These are phyloP conservation scores for Clivina fossor DNA, from an alignment of 2,888 invertebrate species.

Conservation along the genomic window DNA sequence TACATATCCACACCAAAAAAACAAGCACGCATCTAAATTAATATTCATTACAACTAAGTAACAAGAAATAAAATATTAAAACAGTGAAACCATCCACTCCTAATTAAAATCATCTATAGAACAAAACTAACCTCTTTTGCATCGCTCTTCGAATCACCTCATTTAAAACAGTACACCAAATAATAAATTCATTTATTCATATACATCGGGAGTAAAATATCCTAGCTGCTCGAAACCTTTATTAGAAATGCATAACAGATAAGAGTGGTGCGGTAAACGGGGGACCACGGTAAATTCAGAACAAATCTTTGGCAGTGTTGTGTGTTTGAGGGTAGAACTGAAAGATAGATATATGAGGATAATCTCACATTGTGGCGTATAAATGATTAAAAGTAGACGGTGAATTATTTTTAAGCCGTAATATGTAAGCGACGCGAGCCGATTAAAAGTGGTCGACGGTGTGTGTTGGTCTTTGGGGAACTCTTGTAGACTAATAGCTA, in stretches of 20 bases:
- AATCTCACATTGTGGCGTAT: conserved; percentile 23
- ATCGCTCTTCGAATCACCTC: too few relatives aligned
- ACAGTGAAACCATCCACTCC: too few relatives aligned
- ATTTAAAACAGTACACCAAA: too few relatives aligned
- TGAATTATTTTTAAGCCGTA: conserved; percentile 20
- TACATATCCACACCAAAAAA: too few relatives aligned
- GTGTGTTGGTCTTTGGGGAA: conserved; percentile 22
- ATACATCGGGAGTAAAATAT: too few relatives aligned
- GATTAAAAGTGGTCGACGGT: conserved; percentile 29
- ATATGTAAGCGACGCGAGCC: conserved; percentile 12
- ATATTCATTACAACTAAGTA: too few relatives aligned
- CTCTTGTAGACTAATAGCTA: conserved; percentile 28
- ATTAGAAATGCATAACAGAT: conserved; percentile 24
- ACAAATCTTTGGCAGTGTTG: not conserved
- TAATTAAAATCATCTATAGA: too few relatives aligned
- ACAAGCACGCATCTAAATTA: too few relatives aligned
- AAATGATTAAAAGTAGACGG: conserved; percentile 32
- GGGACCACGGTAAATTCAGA: not conserved
- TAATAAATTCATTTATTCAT: conserved; percentile 32
- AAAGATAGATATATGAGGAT: not conserved
- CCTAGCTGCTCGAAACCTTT: too few relatives aligned
- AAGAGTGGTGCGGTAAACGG: conserved; percentile 1
- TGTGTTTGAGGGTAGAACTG: too few relatives aligned
- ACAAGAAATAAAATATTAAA: too few relatives aligned
- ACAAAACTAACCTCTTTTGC: too few relatives aligned